A percentile compares a stretch with the other conserved stretches of the same genome.
Conservation (phyloP, 2,113 vertebrate genomes). For the Oreocharis arfaki region DNA sequence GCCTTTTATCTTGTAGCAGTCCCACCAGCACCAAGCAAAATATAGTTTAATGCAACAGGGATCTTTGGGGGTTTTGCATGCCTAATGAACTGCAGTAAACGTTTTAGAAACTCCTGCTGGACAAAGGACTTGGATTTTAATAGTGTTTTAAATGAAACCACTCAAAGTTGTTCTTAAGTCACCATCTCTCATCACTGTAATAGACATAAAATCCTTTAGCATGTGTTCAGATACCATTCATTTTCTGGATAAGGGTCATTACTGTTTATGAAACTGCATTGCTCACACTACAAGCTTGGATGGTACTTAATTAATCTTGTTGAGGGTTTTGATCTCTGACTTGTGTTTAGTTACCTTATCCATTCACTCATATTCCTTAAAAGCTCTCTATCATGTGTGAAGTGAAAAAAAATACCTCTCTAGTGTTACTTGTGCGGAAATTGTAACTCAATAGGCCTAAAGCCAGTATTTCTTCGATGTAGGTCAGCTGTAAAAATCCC, state of each 20-base stretch:
- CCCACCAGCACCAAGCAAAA: neutral
- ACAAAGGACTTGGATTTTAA: neutral
- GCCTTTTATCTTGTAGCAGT: neutral
- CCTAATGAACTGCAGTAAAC: neutral
- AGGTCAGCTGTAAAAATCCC: neutral
- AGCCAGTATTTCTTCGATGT: neutral
- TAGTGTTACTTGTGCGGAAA: neutral
- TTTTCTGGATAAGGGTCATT: neutral
- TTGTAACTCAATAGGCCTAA: neutral
- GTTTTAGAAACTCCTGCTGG: neutral
- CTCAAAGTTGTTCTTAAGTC: neutral
- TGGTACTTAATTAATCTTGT: neutral
- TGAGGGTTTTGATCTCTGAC: neutral
- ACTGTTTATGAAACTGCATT: neutral
- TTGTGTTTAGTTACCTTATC: neutral
- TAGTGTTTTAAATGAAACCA: neutral
- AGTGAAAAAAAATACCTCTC: neutral
- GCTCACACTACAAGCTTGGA: neutral
- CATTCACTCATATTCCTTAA: neutral
- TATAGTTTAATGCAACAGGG: neutral
- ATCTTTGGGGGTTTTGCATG: neutral
- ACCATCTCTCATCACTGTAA: neutral
- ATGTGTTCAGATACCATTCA: neutral
- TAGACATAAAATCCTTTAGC: neutral
- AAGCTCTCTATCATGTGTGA: neutral